These are phyloP conservation scores for Gadus macrocephalus DNA, from an alignment of 2,113 vertebrate species.

Conservation along the genomic window DNA sequence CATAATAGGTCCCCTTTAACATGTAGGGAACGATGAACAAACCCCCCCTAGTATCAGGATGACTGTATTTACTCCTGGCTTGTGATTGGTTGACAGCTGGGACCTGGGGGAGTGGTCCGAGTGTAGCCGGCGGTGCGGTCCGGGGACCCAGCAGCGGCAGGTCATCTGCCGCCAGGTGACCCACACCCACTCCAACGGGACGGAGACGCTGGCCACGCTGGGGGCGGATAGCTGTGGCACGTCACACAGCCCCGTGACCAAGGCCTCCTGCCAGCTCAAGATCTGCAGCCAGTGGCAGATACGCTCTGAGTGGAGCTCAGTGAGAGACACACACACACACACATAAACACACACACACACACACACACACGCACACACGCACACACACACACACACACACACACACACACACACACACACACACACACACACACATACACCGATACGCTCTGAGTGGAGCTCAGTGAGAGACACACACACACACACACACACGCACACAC, in stretches of 20 bases:
- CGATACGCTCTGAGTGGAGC: too few relatives aligned
- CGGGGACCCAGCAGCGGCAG: conserved; percentile 88
- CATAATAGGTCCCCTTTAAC: too few relatives aligned
- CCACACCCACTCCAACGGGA: conserved; percentile 73
- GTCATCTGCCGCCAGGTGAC: conserved; percentile 82
- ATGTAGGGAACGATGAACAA: too few relatives aligned
- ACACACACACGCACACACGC: not conserved
- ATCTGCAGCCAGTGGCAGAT: conserved; percentile 96
- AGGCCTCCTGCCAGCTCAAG: conserved; percentile 88
- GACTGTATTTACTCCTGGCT: not conserved
- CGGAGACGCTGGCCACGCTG: conserved; percentile 61
- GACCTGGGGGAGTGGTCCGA: conserved; percentile 96
- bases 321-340: conserved; percentile 52
- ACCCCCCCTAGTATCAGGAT: too few relatives aligned
- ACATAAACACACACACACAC: not conserved
- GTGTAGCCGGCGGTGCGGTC: conserved; percentile 88
- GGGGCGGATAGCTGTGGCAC: conserved; percentile 76
- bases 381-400: not conserved
- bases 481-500: too few relatives aligned
- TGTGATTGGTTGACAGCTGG: conserved; percentile 74
- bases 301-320: conserved; percentile 87
- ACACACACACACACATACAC: too few relatives aligned
- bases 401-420: not conserved
- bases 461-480: too few relatives aligned
- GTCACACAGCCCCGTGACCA: conserved; percentile 82